These are phyloP conservation scores for Apostichopus japonicus DNA, from an alignment of 35 echinoderm and acorn worm genomes.

Conservation along the genomic window DNA sequence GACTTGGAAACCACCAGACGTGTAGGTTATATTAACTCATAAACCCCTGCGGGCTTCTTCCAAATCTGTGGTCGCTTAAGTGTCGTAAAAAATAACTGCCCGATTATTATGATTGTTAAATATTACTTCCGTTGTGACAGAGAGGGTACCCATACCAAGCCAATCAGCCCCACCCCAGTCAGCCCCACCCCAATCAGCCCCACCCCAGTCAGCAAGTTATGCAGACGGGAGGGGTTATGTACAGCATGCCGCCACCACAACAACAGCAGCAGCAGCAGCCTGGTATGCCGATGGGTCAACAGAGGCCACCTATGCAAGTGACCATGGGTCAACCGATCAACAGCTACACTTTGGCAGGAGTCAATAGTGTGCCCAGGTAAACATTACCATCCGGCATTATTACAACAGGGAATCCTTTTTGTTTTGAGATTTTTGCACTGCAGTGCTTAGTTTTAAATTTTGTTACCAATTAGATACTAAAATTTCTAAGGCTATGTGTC, in stretches of 20 bases:
- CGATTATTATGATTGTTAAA: no score
- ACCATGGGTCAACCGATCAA: constrained; percentile 16
- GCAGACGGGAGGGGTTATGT: constrained; percentile 33
- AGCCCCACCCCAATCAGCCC: no score
- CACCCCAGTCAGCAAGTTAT: not conserved
- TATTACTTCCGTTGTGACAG: not conserved
- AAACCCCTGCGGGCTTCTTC: no score
- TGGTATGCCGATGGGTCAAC: not conserved
- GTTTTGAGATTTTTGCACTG: no score
- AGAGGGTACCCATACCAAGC: constrained; percentile 36
- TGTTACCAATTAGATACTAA: no score
- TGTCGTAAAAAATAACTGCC: no score
- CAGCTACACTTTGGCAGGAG: not conserved
- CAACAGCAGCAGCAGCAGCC: constrained; percentile 1
- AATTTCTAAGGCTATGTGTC: no score
- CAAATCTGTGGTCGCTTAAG: no score
- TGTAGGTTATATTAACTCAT: no score
- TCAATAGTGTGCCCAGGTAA: not conserved
- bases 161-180: constrained; percentile 29
- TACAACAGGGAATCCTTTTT: no score
- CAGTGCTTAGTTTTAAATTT: no score
- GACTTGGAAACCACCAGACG: no score
- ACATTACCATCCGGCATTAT: not conserved
- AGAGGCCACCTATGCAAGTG: constrained; percentile 49
- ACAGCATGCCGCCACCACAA: not conserved